phyloP scores from a whole-genome alignment of 2,888 invertebrate genomes.

The Autographa pulchrina region DNA sequence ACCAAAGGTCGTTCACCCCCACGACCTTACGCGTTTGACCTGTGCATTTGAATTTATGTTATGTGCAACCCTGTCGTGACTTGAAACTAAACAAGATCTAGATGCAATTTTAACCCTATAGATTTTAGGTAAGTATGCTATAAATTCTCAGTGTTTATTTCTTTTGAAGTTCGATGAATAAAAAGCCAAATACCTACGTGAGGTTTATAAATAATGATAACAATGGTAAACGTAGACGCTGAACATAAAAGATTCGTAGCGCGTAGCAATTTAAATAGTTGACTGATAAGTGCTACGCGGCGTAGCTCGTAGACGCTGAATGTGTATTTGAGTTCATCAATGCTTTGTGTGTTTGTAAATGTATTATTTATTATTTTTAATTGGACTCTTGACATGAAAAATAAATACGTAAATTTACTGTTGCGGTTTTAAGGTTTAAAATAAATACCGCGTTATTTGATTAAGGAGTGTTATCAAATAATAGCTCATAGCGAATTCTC shows the following conservation, averaged over 20 bases:
- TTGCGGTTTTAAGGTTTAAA: background rate
- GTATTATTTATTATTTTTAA: background rate
- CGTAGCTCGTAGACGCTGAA: conserved; percentile 34
- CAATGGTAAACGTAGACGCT: conserved; percentile 23
- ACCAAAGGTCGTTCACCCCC: conserved; percentile 33
- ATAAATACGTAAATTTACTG: background rate
- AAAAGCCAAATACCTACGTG: conserved; percentile 52
- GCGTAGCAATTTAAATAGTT: conserved; percentile 50
- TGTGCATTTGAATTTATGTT: conserved; percentile 46
- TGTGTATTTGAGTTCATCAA: background rate
- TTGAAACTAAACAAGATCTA: conserved; percentile 45
- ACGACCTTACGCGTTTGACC: conserved; percentile 48
- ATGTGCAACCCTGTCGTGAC: conserved; percentile 53
- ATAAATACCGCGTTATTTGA: background rate
- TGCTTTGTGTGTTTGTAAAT: background rate
- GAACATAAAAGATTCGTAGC: conserved; percentile 52
- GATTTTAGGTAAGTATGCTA: conserved; percentile 45
- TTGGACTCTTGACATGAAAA: background rate
- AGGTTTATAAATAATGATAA: conserved; percentile 40
- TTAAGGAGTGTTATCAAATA: background rate
- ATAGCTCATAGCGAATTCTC: background rate
- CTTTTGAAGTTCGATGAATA: conserved; percentile 48
- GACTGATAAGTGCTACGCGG: conserved; percentile 45
- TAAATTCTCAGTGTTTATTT: conserved; percentile 55
- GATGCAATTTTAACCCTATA: conserved; percentile 54